These are phyloP conservation scores for Sesamia nonagrioides DNA, from an alignment of 1,140 invertebrate genomes.

Conservation along the genomic window DNA sequence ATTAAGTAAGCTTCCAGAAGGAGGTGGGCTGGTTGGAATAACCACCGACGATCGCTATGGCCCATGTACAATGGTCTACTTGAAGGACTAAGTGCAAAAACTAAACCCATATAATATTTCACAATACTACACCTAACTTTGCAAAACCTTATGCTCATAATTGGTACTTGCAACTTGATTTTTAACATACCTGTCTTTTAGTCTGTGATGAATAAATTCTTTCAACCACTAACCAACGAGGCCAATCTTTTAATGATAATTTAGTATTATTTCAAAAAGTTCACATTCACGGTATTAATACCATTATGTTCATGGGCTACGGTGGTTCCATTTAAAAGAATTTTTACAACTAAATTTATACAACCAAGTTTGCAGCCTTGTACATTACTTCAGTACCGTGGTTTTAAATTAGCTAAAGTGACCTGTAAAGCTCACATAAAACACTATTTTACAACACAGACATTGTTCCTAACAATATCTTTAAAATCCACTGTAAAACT, in stretches of 20 bases:
- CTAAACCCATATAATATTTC: too few species aligned
- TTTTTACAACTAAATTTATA: not conserved
- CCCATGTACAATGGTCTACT: too few species aligned
- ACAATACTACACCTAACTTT: too few species aligned
- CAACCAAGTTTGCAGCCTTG: not conserved
- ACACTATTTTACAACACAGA: conserved; percentile 7
- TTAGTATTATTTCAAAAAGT: not conserved
- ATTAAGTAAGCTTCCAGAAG: too few species aligned
- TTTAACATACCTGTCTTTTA: too few species aligned
- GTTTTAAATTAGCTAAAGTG: conserved; percentile 34
- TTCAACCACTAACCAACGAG: too few species aligned
- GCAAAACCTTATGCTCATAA: too few species aligned
- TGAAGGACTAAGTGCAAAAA: too few species aligned
- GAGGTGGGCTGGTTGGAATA: too few species aligned
- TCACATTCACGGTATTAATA: not conserved
- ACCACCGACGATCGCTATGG: too few species aligned
- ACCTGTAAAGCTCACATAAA: conserved; percentile 31
- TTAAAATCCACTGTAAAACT: conserved; percentile 20
- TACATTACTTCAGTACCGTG: not conserved
- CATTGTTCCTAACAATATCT: conserved; percentile 32
- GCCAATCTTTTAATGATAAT: not conserved
- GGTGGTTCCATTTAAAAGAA: conserved; percentile 8
- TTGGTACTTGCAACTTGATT: too few species aligned
- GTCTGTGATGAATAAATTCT: too few species aligned
- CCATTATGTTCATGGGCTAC: not conserved